A percentile compares a stretch with the other conserved stretches of the same genome.
phyloP scores from a whole-genome alignment of 1,140 invertebrate species.

The Drosophila subobscura region DNA sequence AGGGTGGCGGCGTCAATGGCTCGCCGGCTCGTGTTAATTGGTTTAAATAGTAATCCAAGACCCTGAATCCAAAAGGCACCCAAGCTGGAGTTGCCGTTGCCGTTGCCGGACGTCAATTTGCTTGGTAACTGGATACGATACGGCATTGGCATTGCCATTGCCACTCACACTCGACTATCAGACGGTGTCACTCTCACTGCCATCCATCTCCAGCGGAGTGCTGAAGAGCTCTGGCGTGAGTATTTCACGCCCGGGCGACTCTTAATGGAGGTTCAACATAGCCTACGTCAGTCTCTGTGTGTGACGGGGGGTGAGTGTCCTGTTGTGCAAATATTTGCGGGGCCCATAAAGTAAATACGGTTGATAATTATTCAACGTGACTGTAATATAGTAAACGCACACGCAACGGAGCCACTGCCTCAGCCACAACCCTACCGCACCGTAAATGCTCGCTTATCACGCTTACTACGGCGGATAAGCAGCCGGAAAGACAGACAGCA shows the following conservation, averaged over 20 bases:
- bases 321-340: conserved; percentile 72
- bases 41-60: conserved; percentile 77
- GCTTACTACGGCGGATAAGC: conserved; percentile 16
- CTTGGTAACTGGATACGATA: conserved; percentile 61
- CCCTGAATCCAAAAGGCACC: conserved; percentile 47
- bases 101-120: conserved; percentile 61
- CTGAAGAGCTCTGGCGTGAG: conserved; percentile 4
- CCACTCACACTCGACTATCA: not conserved
- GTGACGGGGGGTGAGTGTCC: conserved; percentile 30
- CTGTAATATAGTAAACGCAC: conserved; percentile 50
- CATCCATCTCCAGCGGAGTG: conserved; percentile 9
- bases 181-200: not conserved
- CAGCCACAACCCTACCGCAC: conserved; percentile 5
- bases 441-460: conserved; percentile 37
- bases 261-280: conserved; percentile 45
- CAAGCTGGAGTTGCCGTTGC: conserved; percentile 1
- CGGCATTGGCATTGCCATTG: conserved; percentile 16
- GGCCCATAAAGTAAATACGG: conserved; percentile 63
- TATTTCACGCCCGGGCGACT: conserved; percentile 31
- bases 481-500: not conserved
- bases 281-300: conserved; percentile 48
- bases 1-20: conserved; percentile 34
- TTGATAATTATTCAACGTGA: conserved; percentile 69
- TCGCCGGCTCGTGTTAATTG: conserved; percentile 66
- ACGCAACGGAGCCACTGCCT: conserved; percentile 28